Evolutionary conservation across 1,140 invertebrate genomes (phyloP).

Genomic region (Scaptomyza montana): DNA sequence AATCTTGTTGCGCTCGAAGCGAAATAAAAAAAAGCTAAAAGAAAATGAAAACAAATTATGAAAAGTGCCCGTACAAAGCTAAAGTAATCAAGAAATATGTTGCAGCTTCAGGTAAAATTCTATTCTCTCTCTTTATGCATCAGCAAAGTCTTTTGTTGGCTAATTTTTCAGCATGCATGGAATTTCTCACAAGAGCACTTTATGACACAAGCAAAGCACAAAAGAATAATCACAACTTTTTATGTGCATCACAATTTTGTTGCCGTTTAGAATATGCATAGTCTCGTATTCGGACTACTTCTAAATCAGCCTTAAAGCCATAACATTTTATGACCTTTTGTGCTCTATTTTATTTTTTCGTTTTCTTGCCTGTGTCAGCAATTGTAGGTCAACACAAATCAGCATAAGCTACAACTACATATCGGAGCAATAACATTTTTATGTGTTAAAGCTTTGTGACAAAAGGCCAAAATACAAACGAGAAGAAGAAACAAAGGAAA

Average conservation of each 20-base stretch:
- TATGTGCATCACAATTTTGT: constrained; percentile 36
- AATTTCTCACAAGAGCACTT: neutral
- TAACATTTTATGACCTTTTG: constrained; percentile 51
- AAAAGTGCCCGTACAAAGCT: neutral
- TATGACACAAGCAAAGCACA: neutral
- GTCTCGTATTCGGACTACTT: constrained; percentile 11
- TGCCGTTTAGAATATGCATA: constrained; percentile 32
- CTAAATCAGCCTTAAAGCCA: constrained; percentile 68
- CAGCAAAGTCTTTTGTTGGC: neutral
- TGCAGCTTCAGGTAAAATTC: neutral
- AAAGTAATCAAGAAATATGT: neutral
- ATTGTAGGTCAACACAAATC: constrained; percentile 76
- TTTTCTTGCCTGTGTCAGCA: constrained; percentile 30
- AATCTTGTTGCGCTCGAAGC: neutral
- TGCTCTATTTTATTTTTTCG: neutral
- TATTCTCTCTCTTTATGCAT: no score
- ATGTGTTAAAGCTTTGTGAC: constrained; percentile 80
- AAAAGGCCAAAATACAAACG: constrained; percentile 66
- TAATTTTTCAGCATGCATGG: neutral
- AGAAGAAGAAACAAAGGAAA: constrained; percentile 29
- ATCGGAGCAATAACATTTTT: constrained; percentile 81
- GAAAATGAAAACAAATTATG: neutral
- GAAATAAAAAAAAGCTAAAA: neutral
- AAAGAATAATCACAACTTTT: constrained; percentile 15
- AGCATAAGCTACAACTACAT: constrained; percentile 76